phyloP scores from a whole-genome alignment of 2,797 vertebrate genomes.

The Oreortyx pictus region DNA sequence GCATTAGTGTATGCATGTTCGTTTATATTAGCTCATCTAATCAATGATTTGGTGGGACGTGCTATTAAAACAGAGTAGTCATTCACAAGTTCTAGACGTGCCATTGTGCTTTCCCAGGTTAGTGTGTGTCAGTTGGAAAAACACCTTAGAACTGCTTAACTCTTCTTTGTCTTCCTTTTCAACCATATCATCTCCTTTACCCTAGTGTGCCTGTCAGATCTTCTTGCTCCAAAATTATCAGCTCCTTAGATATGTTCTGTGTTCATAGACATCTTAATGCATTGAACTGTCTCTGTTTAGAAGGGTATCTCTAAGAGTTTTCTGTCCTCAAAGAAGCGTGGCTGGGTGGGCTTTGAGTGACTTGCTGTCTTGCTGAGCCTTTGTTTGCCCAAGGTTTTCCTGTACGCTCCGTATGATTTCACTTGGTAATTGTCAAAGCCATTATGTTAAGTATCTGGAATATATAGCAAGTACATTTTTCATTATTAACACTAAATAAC shows the following conservation, averaged over 20 bases:
- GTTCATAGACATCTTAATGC: neutral
- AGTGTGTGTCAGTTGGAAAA: neutral
- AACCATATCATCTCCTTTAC: neutral
- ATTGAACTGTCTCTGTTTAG: neutral
- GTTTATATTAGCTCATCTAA: neutral
- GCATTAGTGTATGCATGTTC: neutral
- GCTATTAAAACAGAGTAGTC: neutral
- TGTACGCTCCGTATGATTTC: neutral
- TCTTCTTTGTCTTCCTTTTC: neutral
- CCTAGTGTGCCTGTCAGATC: neutral
- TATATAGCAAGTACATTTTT: slow-evolving; percentile 17
- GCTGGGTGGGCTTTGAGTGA: neutral
- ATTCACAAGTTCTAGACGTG: accelerated
- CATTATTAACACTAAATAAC: slow-evolving; percentile 8
- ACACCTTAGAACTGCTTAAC: neutral
- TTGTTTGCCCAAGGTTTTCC: neutral
- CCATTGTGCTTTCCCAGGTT: neutral
- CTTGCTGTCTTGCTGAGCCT: neutral
- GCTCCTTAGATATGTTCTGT: neutral
- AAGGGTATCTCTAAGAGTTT: neutral
- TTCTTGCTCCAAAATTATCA: neutral
- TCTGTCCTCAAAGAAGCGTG: neutral
- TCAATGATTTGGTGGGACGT: neutral
- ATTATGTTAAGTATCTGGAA: neutral
- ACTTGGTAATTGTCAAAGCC: neutral